Evolutionary conservation across 2,888 invertebrate species (phyloP), one percentile per base, ranked within the genome.

Genomic region (Eupelmus urozonus): DNA sequence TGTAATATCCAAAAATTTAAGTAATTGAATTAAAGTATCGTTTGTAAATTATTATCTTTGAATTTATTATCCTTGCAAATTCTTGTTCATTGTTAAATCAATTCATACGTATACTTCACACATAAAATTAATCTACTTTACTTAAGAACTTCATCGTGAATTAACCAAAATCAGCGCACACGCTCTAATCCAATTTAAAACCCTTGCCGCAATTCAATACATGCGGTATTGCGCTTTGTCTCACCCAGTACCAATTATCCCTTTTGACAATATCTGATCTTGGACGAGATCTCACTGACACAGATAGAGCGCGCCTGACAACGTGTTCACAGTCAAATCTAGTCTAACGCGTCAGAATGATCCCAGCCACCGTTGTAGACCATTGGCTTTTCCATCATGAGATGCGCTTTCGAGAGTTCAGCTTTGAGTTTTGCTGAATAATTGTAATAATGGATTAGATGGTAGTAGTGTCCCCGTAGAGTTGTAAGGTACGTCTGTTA

Each of bases 261-360:
- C 65, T 66, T 66, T 66, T 18, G 65, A 18, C 65, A 66, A 51
- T 51, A 51, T 66, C 66, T 29, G 66, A 66, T 51, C 66, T 51
- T 27, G 29, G 55, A 13, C 67, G 25, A 0, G 25, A 4, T 13
- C 40, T 4, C 60, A 18, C 25, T 51, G 49, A 49, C 59, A 49
- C 5, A 18, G 45, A 60, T 60, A 20, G 11, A 45, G 23, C 1
- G 9, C 53, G n/a, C 1, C n/a, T 40, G 72, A 40, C 34, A 40
- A 27, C 42, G n/a, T 55, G 55, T 63, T 27, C 53, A 9, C 63
- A 20, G 55, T 63, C 63, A 59, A 70, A 59, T 70, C 29, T 70
- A 59, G 70, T 49, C 23, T 55, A 55, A 55, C 40, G 70, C 70
- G 23, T 49, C 70, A 34, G 60, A 45, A 60, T 53, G 40, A 72